Base-by-base conservation (phyloP, 2,888 invertebrate genomes). In the Diarsia dahlii region DNA sequence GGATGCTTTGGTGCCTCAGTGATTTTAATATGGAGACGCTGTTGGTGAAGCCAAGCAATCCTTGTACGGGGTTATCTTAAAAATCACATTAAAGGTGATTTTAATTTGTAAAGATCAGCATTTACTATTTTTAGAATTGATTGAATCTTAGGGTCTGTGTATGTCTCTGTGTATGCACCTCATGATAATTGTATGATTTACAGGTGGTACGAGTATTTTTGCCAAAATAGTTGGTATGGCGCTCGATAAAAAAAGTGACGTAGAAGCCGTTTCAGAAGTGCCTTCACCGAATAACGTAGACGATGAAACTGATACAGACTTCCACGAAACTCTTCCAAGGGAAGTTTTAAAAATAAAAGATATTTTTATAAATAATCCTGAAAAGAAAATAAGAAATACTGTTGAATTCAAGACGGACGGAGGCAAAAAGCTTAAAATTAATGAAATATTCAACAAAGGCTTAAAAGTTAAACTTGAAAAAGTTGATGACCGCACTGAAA, bases 291-390 rank as follows among this genome's bases (percentile, higher is more conserved):
- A 92, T 73, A 93, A 95, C 71, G 95, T 96, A 71, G 97, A 97
- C 63, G 98, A 97, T 81, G 97, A 97, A 91, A 98, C 98, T 0
- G 98, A 98, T 85, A 98, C 97, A 0, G 98, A 98, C 85, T 98
- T 98, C 91, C 98, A 98, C 84, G 98, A 98, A 89, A 97, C 97
- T 0, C 91, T 98, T 80, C 98, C 98, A 0, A 97, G 97, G 88
- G 98, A 97, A 86, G 92, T 97, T 39, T 92, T 97, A 13, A 97
- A 97, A 91, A 95, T 96, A 60, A 97, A 97, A 91, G 96, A 96
- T 78, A 96, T 96, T 34, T 92, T 89, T 62, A 85, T 95, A 45
- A 78, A 88, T 15, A 94, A 92, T 88, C 64, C 80, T 34, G 92
- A 94, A 54, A 82, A 77, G 28, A 94, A 92, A 72, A 92, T 91